Evolutionary conservation across 2,888 invertebrate genomes (phyloP), one percentile per base, ranked within the genome.

Genomic region (Cactoblastis cactorum): DNA sequence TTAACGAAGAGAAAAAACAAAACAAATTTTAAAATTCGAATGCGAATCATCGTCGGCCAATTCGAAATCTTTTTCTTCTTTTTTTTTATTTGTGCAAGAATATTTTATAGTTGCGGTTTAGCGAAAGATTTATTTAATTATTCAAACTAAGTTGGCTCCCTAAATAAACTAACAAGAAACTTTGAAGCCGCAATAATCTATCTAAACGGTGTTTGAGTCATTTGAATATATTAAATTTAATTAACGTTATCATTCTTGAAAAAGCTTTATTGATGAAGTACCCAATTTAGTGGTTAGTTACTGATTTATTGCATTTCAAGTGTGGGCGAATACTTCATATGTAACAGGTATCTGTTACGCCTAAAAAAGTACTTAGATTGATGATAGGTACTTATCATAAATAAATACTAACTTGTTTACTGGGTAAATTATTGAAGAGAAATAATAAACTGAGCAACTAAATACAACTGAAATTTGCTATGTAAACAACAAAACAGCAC

Each of bases 61-160:
- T 35, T 1, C 17, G 34, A 47, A 14, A 18, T n/a, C n/a, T 19
- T 5, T 28, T 22, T 43, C 43, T 43, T 28, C 28, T 28, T 19
- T 35, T 46, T 19, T 22, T 46, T 35, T 35, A n/a, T n/a, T n/a
- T n/a, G n/a, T n/a, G 8, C n/a, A 6, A 6, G 9, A 47, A 15
- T 22, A 37, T 15, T 48, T 38, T 48, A 48, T 48, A 48, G 38
- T 24, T 37, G 24, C 37, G 17, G 24, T 24, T 14, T 37, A 22
- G 6, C 24, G 11, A 28, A 38, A 48, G 47, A 48, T 48, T 48
- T 48, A 48, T 46, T 46, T 15, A 35, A 22, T 35, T 46, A 46
- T 48, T 22, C 24, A 48, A 15, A 48, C 5, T 48, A 28, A 37
- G 37, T 17, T 22, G 19, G 47, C 47, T 48, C 22, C 47, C 22